These are phyloP conservation scores for Drosophila nikananu DNA, from an alignment of 1,140 invertebrate species.

Conservation along the genomic window DNA sequence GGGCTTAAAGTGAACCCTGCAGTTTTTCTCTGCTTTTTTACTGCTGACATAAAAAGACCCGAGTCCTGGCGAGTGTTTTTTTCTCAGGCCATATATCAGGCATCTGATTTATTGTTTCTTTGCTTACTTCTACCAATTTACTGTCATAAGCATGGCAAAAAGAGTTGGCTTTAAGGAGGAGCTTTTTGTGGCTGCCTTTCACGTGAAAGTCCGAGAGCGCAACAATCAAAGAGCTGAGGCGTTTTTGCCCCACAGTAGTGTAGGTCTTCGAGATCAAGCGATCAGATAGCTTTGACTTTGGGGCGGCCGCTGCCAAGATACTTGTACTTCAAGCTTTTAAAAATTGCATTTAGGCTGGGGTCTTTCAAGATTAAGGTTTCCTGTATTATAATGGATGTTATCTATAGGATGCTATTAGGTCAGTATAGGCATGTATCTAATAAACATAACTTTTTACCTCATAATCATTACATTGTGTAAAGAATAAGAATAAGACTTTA, in stretches of 20 bases:
- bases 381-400: background rate
- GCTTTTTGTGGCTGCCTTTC: background rate
- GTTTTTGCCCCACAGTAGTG: constrained; percentile 35
- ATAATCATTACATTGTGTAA: background rate
- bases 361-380: background rate
- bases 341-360: background rate
- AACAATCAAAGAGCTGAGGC: constrained; percentile 30
- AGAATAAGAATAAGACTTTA: no score
- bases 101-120: constrained; percentile 36
- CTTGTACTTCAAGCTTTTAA: background rate
- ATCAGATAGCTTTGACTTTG: constrained; percentile 24
- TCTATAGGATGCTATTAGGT: background rate
- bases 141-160: constrained; percentile 33
- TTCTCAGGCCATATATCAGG: constrained; percentile 35
- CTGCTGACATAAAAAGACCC: constrained; percentile 6
- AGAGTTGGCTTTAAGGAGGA: constrained; percentile 25
- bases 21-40: constrained; percentile 9
- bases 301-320: constrained; percentile 3
- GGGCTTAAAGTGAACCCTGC: background rate
- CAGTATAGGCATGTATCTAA: background rate
- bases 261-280: constrained; percentile 37
- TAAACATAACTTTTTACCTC: background rate
- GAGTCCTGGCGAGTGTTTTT: constrained; percentile 27
- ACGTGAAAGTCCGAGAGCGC: constrained; percentile 26
- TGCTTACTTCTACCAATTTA: constrained; percentile 32